A percentile compares a stretch with the other conserved stretches of the same genome.
Conservation (phyloP, 2,888 invertebrate species). For the Sclerodermus sp. region DNA sequence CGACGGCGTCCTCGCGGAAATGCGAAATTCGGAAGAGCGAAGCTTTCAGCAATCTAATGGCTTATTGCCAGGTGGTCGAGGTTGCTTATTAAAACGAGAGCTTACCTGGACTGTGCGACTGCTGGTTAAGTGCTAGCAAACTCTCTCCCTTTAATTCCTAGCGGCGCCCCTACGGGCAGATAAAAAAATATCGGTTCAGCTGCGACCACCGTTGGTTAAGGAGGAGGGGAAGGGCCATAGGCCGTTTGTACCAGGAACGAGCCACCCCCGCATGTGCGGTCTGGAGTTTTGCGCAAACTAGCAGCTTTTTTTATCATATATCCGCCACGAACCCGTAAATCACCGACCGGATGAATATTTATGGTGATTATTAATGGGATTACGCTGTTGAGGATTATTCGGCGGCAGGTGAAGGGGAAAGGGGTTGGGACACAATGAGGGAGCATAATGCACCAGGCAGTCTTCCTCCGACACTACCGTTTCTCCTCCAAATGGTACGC, state of each 20-base stretch:
- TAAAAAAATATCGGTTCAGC: background rate
- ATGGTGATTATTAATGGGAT: slow-evolving; percentile 45
- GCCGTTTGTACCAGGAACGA: too few relatives aligned
- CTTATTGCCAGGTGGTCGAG: too few relatives aligned
- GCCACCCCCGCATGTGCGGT: too few relatives aligned
- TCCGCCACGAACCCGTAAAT: slow-evolving; percentile 27
- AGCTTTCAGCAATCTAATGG: too few relatives aligned
- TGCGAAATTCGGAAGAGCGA: too few relatives aligned
- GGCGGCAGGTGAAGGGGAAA: slow-evolving; percentile 7
- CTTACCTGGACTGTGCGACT: too few relatives aligned
- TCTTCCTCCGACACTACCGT: slow-evolving; percentile 15
- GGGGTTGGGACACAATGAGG: slow-evolving; percentile 11
- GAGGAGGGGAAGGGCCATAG: too few relatives aligned
- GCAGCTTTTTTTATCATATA: too few relatives aligned
- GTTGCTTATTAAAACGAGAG: too few relatives aligned
- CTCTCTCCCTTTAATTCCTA: background rate
- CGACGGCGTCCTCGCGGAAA: too few relatives aligned
- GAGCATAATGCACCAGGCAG: slow-evolving; percentile 38
- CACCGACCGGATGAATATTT: slow-evolving; percentile 43
- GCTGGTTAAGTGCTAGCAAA: too few relatives aligned
- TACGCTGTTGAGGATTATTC: slow-evolving; percentile 40
- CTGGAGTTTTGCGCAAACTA: too few relatives aligned
- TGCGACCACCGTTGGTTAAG: background rate
- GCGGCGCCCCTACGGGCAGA: background rate
- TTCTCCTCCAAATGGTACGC: slow-evolving; percentile 16